These are phyloP conservation scores for Selene dorsalis DNA, from an alignment of 2,797 vertebrate genomes.

Conservation along the genomic window DNA sequence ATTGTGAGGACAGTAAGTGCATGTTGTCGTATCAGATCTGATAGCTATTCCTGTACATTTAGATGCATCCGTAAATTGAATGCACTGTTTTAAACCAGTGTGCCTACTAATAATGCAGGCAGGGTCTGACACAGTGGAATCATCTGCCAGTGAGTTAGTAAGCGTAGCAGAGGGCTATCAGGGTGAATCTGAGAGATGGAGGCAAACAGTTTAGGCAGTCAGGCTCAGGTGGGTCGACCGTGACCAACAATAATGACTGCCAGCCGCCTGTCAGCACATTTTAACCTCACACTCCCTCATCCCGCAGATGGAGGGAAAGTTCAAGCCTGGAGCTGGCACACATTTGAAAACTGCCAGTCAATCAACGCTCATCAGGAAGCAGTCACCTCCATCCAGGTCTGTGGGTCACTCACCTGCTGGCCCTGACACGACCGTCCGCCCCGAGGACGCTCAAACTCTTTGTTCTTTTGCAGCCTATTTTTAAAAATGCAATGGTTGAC, in stretches of 20 bases:
- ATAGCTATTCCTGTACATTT: conserved; percentile 1
- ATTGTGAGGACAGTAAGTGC: conserved; percentile 14
- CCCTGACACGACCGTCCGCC: conserved; percentile 19
- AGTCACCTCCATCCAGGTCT: conserved; percentile 87
- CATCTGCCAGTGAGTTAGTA: conserved; percentile 50
- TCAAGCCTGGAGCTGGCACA: conserved; percentile 87
- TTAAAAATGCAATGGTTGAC: background rate
- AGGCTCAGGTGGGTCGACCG: conserved; percentile 74
- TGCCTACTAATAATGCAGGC: conserved; percentile 14
- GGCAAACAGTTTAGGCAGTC: conserved; percentile 55
- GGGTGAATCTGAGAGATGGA: conserved; percentile 55
- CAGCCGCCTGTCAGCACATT: conserved; percentile 68
- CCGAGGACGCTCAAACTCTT: conserved; percentile 37
- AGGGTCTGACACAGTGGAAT: conserved; percentile 33
- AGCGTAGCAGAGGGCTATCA: conserved; percentile 25
- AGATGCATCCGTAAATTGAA: conserved; percentile 1
- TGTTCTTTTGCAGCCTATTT: conserved; percentile 31
- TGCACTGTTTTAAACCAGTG: background rate
- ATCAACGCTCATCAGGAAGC: conserved; percentile 85
- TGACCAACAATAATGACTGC: conserved; percentile 72
- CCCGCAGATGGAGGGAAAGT: conserved; percentile 87
- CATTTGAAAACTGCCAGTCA: conserved; percentile 85
- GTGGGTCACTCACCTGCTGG: conserved; percentile 59
- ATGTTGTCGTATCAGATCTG: background rate
- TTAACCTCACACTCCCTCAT: conserved; percentile 75